phyloP scores from a whole-genome alignment of 2,113 vertebrate species.

The Acinonyx jubatus region DNA sequence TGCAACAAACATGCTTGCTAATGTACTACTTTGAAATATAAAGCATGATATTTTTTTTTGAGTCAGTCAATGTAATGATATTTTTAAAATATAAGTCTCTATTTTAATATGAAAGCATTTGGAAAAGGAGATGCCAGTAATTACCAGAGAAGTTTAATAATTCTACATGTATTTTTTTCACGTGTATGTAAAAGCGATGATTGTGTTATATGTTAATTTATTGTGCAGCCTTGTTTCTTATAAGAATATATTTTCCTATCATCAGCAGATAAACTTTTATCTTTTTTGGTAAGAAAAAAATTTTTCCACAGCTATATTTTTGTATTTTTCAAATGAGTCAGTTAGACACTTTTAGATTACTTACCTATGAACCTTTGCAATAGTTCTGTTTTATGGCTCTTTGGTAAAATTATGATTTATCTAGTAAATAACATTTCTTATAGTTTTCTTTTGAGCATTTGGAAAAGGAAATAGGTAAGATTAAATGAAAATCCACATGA shows the following conservation, averaged over 20 bases:
- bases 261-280: constrained; percentile 49
- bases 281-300: constrained; percentile 47
- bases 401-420: constrained; percentile 13
- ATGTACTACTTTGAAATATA: constrained; percentile 10
- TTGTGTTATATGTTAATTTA: constrained; percentile 64
- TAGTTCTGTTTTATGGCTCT: constrained; percentile 38
- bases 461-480: neutral
- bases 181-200: constrained; percentile 38
- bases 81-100: constrained; percentile 48
- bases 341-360: constrained; percentile 44
- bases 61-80: neutral
- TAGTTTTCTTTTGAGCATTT: neutral
- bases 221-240: constrained; percentile 46
- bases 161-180: constrained; percentile 18
- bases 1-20: neutral
- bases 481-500: neutral
- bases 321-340: constrained; percentile 39
- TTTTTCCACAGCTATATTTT: constrained; percentile 39
- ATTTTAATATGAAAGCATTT: constrained; percentile 56
- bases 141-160: constrained; percentile 42
- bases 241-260: constrained; percentile 39
- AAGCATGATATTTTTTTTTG: constrained; percentile 32
- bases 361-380: constrained; percentile 37
- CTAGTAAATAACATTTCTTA: neutral
- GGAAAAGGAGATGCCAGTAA: neutral